These are phyloP conservation scores for Choristoneura fumiferana DNA, from an alignment of 1,140 invertebrate genomes.

Conservation along the genomic window DNA sequence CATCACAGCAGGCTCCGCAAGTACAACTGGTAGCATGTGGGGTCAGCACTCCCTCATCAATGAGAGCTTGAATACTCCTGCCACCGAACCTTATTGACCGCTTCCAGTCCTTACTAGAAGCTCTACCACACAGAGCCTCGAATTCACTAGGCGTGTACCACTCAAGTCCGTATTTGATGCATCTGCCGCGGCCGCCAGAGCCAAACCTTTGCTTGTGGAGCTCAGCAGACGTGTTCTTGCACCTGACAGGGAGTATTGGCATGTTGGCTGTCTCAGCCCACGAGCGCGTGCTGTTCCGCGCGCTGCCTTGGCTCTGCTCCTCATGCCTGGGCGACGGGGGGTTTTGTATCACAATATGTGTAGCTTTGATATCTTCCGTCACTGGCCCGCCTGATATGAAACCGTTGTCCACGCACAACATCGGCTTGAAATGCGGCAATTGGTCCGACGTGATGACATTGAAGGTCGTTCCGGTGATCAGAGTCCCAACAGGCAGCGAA, in stretches of 20 bases:
- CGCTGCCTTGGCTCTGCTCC: slow-evolving; percentile 38
- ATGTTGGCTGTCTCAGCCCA: slow-evolving; percentile 91
- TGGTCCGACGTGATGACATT: slow-evolving; percentile 92
- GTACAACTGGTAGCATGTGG: slow-evolving; percentile 97
- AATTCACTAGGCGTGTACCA: slow-evolving; percentile 98
- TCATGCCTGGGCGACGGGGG: slow-evolving; percentile 37
- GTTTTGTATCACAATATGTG: slow-evolving; percentile 89
- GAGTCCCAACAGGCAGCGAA: slow-evolving; percentile 87
- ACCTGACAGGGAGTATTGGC: slow-evolving; percentile 89
- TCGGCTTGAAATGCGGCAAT: slow-evolving; percentile 88
- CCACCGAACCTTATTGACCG: slow-evolving; percentile 95
- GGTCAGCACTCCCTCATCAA: slow-evolving; percentile 93
- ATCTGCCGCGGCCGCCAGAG: slow-evolving; percentile 93
- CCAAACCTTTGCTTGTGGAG: slow-evolving; percentile 92
- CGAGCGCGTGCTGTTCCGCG: slow-evolving; percentile 68
- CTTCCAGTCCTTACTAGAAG: slow-evolving; percentile 97
- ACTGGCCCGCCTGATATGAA: slow-evolving; percentile 85
- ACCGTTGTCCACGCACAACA: slow-evolving; percentile 90
- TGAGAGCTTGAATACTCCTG: slow-evolving; percentile 92
- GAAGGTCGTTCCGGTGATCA: slow-evolving; percentile 88
- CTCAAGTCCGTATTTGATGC: slow-evolving; percentile 89
- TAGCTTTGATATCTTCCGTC: slow-evolving; percentile 85
- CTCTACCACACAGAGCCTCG: slow-evolving; percentile 92
- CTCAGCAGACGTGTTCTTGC: slow-evolving; percentile 93
- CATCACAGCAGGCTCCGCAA: slow-evolving; percentile 96